These are phyloP conservation scores for Poeciliopsis gracilis DNA, from an alignment of 2,797 vertebrate species.

Conservation along the genomic window DNA sequence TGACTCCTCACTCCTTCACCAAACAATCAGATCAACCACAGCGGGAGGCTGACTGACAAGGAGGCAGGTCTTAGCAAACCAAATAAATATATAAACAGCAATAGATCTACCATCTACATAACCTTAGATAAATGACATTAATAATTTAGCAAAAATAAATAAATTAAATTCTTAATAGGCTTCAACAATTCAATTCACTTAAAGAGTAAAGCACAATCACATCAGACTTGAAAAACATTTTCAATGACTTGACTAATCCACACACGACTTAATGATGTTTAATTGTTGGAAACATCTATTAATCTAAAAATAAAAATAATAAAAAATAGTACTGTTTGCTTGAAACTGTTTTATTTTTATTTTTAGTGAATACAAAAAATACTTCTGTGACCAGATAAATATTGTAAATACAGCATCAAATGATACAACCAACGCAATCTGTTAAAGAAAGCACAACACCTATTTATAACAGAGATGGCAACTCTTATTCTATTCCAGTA, in stretches of 20 bases:
- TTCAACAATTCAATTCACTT: too few relatives aligned
- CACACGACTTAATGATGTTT: background rate
- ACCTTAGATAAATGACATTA: too few relatives aligned
- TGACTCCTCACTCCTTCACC: too few relatives aligned
- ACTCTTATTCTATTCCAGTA: conserved; percentile 63
- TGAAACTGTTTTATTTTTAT: conserved; percentile 71
- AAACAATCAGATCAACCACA: too few relatives aligned
- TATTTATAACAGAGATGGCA: conserved; percentile 76
- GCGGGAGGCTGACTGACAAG: too few relatives aligned
- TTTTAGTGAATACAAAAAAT: conserved; percentile 89
- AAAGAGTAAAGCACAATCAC: too few relatives aligned
- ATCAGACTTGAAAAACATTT: background rate
- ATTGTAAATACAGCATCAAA: conserved; percentile 80
- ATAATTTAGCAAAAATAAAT: too few relatives aligned
- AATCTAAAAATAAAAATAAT: conserved; percentile 5
- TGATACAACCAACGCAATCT: conserved; percentile 76
- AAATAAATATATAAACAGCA: too few relatives aligned
- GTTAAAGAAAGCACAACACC: conserved; percentile 82
- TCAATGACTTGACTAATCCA: background rate
- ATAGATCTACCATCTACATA: too few relatives aligned
- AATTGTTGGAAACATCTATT: background rate
- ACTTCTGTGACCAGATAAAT: conserved; percentile 87
- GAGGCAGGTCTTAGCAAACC: too few relatives aligned
- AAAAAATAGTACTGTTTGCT: conserved; percentile 45
- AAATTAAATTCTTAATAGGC: too few relatives aligned